Conservation (phyloP, 2,888 invertebrate genomes). For the Linnaemya tessellans region DNA sequence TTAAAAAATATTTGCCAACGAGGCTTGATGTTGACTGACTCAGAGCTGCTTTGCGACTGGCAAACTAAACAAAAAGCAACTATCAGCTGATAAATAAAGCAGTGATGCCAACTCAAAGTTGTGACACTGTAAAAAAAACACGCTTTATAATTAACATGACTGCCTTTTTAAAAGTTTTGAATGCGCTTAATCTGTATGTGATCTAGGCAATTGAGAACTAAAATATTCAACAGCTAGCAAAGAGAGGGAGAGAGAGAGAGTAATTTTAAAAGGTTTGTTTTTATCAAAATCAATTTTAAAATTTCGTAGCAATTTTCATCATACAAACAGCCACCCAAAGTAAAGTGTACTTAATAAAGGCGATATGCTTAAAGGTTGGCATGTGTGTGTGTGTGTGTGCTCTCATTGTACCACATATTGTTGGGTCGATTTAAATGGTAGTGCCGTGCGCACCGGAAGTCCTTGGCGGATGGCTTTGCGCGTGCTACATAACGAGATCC, state of each 20-base stretch:
- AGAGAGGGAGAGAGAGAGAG: not conserved
- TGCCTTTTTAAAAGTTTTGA: constrained; percentile 11
- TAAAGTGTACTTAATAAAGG: constrained; percentile 35
- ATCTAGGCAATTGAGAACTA: not conserved
- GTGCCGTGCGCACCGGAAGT: constrained; percentile 74
- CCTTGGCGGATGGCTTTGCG: constrained; percentile 76
- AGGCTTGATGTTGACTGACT: too few species aligned
- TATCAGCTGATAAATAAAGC: too few species aligned
- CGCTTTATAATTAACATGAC: constrained; percentile 37
- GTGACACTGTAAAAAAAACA: too few species aligned
- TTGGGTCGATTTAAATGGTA: constrained; percentile 64
- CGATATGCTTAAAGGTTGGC: constrained; percentile 1
- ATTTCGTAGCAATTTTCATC: constrained; percentile 4
- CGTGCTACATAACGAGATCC: constrained; percentile 75
- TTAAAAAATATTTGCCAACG: too few species aligned
- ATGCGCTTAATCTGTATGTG: not conserved
- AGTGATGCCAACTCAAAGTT: too few species aligned
- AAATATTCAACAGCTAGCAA: not conserved
- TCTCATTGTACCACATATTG: constrained; percentile 8
- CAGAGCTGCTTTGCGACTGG: too few species aligned
- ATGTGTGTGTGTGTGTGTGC: not conserved
- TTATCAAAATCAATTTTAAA: constrained; percentile 13
- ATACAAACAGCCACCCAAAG: not conserved
- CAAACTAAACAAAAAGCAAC: too few species aligned
- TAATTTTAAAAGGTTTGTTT: not conserved